Base-by-base conservation (phyloP, 2,113 vertebrate species). In the Damaliscus lunatus region DNA sequence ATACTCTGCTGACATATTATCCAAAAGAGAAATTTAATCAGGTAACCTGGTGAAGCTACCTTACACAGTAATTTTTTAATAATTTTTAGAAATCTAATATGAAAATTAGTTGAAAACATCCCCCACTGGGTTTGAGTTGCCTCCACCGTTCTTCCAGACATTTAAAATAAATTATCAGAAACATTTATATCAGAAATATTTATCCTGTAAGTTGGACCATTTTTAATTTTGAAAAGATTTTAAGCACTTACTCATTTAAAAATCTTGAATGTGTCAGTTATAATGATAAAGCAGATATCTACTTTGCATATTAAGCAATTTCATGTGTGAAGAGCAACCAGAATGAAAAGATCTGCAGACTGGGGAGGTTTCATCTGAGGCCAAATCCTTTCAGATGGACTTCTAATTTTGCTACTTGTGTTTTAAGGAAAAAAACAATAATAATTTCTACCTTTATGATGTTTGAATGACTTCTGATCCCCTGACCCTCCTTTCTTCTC, bases 51-150 rank as follows among this genome's bases (percentile, higher is more conserved):
- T 53, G n/a, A 67, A 13, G 11, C 27, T 71, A 50, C 60, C 19
- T 87, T 59, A 17, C 40, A 62, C 82, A 86, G 85, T 77, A 80
- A 88, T 46, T 94, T 87, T 67, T 21, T 31, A 81, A 95, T 83
- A 96, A 62, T 36, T 85, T 90, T 92, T 48, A 94, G 57, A 94
- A 96, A 92, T 53, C n/a, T 33, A 77, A 48, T 91, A 97, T 91
- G 82, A 21, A 92, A 96, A 81, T 71, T 84, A 77, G n/a, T 60
- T 96, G 40, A 89, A 93, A 93, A 90, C 94, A 55, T 80, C 46
- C 27, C 23, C 25, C 5, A 64, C 7, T 25, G 27, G 6, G 17
- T 59, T 81, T 96, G 2, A 93, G 82, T 80, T 91, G 31, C 43
- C 60, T 36, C 17, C 62, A 82, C 33, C 5, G 74, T 31, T 91